phyloP scores from a whole-genome alignment of 2,113 vertebrate species.

The Electrona antarctica region DNA sequence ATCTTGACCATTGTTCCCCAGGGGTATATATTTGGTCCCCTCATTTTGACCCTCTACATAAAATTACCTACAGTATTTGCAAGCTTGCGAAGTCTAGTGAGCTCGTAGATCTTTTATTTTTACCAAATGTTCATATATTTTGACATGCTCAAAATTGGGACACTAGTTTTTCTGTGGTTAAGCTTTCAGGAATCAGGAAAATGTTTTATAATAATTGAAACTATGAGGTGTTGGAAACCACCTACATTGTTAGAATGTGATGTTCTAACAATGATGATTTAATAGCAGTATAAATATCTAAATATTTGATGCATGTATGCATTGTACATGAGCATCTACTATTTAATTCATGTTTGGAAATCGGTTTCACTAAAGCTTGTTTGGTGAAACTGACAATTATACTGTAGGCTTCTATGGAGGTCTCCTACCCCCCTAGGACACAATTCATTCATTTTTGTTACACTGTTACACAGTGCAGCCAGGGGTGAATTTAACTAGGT shows the following conservation, averaged over 20 bases:
- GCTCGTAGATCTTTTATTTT: too few relatives aligned
- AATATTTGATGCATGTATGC: constrained; percentile 52
- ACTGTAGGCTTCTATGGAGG: constrained; percentile 52
- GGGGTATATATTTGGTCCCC: too few relatives aligned
- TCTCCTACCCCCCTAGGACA: constrained; percentile 59
- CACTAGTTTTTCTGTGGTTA: too few relatives aligned
- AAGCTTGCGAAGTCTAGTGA: too few relatives aligned
- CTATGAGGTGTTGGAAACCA: constrained; percentile 1
- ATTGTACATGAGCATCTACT: constrained; percentile 36
- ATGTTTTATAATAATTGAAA: too few relatives aligned
- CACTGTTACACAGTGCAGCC: constrained; percentile 65
- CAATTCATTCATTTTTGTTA: constrained; percentile 62
- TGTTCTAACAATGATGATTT: constrained; percentile 48
- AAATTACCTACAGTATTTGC: too few relatives aligned
- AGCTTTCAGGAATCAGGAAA: too few relatives aligned
- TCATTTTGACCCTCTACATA: too few relatives aligned
- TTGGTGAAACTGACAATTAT: constrained; percentile 64
- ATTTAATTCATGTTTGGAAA: constrained; percentile 52
- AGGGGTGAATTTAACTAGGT: constrained; percentile 67
- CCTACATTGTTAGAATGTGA: constrained; percentile 34
- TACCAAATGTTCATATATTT: too few relatives aligned
- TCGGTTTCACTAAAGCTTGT: constrained; percentile 58
- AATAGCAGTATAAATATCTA: constrained; percentile 59
- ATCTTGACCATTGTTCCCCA: too few relatives aligned
- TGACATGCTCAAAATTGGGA: too few relatives aligned